Evolutionary conservation across 2,797 vertebrate species (phyloP).

Genomic region (Cottoperca gobio): DNA sequence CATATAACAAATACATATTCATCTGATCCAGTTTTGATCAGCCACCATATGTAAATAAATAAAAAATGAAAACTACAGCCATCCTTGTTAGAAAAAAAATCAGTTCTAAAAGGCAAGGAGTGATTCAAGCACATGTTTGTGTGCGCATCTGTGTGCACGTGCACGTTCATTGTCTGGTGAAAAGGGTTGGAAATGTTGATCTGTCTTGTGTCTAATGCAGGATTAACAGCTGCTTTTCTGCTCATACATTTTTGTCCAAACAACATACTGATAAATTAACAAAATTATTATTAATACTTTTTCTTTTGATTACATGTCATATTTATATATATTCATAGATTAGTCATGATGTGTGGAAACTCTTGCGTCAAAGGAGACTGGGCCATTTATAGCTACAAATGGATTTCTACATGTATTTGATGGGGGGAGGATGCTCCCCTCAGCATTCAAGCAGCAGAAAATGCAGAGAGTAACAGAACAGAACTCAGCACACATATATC

Average conservation of each 20-base stretch:
- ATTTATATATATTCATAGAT: slow-evolving; percentile 14
- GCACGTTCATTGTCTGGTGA: slow-evolving; percentile 24
- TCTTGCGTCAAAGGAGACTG: slow-evolving; percentile 39
- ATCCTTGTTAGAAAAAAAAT: slow-evolving; percentile 39
- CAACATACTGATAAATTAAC: slow-evolving; percentile 14
- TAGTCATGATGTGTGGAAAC: too few species aligned
- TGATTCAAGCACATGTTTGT: background rate
- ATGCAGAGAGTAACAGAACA: slow-evolving; percentile 32
- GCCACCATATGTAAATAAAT: slow-evolving; percentile 4
- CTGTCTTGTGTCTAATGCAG: slow-evolving; percentile 29
- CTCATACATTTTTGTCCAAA: slow-evolving; percentile 16
- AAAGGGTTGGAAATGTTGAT: slow-evolving; percentile 22
- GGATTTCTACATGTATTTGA: slow-evolving; percentile 47
- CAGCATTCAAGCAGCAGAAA: slow-evolving; percentile 41
- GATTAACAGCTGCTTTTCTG: slow-evolving; percentile 14
- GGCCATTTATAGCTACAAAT: slow-evolving; percentile 66
- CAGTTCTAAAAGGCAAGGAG: slow-evolving; percentile 21
- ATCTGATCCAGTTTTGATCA: slow-evolving; percentile 53
- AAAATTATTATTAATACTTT: too few species aligned
- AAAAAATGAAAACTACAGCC: slow-evolving; percentile 37
- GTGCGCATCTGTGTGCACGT: slow-evolving; percentile 5
- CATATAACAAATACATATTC: slow-evolving; percentile 35
- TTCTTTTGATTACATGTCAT: slow-evolving; percentile 26
- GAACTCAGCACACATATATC: slow-evolving; percentile 35
- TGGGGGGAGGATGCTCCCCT: slow-evolving; percentile 22